Percentiles rank a stretch among this genome's conserved stretches.
phyloP scores from a whole-genome alignment of 2,797 vertebrate species.

The Smutsia temminckii region DNA sequence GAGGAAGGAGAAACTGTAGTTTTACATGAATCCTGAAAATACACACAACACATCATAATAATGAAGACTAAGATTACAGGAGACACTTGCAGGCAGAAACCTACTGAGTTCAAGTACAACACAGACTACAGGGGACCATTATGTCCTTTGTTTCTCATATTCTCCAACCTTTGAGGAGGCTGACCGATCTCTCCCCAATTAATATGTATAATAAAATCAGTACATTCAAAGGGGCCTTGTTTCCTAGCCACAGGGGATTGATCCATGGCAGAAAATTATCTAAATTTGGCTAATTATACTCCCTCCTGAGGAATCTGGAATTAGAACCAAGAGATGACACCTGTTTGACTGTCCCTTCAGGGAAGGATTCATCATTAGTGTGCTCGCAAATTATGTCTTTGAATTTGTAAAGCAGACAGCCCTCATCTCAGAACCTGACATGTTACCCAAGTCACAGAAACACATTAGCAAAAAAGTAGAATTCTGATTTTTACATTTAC shows the following conservation, averaged over 20 bases:
- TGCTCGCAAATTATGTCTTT: background rate
- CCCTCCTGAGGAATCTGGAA: constrained; percentile 18
- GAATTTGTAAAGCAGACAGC: background rate
- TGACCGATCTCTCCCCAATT: background rate
- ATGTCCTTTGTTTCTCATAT: background rate
- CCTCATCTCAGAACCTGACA: background rate
- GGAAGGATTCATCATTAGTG: background rate
- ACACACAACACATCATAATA: background rate
- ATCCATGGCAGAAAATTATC: background rate
- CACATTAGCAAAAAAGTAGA: background rate
- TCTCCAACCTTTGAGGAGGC: background rate
- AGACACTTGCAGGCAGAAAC: background rate
- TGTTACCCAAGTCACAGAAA: background rate
- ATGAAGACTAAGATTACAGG: background rate
- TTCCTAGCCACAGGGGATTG: background rate
- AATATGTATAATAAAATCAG: constrained; percentile 8
- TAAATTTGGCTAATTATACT: background rate
- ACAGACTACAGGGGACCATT: background rate
- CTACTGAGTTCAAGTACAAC: background rate
- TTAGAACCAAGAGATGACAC: background rate
- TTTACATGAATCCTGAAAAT: constrained; percentile 9
- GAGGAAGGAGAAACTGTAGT: constrained; percentile 1
- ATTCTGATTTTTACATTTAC: constrained; percentile 30
- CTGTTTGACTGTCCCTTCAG: background rate
- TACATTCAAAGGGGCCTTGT: background rate